Conservation (phyloP, 2,888 invertebrate species). For the Tanypteryx hageni region DNA sequence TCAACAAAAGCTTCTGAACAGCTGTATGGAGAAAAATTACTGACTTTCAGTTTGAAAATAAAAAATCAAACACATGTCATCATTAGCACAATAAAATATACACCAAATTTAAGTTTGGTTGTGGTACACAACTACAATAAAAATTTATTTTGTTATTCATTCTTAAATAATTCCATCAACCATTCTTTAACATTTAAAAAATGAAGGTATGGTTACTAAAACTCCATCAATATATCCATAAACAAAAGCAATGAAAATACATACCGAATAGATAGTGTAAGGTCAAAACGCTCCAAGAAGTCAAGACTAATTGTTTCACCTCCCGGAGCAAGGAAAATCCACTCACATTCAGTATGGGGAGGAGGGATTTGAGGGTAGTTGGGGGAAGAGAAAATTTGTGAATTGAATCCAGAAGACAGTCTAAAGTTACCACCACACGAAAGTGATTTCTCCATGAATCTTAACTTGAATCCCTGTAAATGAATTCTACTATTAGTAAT, state of each 20-base stretch:
- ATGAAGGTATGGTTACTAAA: constrained; percentile 65
- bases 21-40: constrained; percentile 72
- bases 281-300: constrained; percentile 86
- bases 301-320: constrained; percentile 87
- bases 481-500: neutral
- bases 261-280: constrained; percentile 74
- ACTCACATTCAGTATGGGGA: constrained; percentile 89
- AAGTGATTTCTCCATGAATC: constrained; percentile 80
- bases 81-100: neutral
- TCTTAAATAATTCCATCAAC: neutral
- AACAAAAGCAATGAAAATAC: constrained; percentile 65
- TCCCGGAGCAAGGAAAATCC: constrained; percentile 85
- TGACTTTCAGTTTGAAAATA: neutral
- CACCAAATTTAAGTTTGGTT: neutral
- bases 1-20: constrained; percentile 84
- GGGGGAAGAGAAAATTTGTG: constrained; percentile 83
- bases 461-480: constrained; percentile 74
- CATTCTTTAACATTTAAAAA: neutral
- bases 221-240: neutral
- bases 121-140: neutral
- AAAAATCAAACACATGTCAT: too few species aligned
- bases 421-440: constrained; percentile 83
- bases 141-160: neutral
- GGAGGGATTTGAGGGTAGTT: constrained; percentile 89
- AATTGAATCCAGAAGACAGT: constrained; percentile 76